Evolutionary conservation across 2,113 vertebrate genomes (phyloP), one percentile per base, ranked within the genome.

Genomic region (Burhinus bistriatus): DNA sequence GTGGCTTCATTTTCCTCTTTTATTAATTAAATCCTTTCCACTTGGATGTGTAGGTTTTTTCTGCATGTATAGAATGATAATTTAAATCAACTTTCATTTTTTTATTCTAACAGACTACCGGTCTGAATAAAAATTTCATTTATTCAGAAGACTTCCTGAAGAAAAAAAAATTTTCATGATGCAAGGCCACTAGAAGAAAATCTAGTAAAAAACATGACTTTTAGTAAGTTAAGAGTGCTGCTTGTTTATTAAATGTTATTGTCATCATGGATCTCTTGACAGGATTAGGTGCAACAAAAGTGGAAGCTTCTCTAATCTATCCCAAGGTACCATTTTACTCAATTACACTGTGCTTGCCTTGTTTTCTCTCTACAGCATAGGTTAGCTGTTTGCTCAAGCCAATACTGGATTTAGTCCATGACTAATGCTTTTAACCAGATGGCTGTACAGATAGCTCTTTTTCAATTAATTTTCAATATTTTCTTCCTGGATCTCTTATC

Each of bases 361-460:
- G 23, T 40, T 91, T 85, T 78, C 47, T 55, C 89, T 69, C n/a
- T 69, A 71, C 30, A 87, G 65, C 45, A 92, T 26, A 65, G 80
- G 58, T 72, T 71, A 73, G 49, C 21, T 83, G 19, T 77, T 90
- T 62, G 23, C 55, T 57, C 29, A 82, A 72, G 57, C 52, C 79
- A 59, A 54, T 55, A 80, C 10, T 36, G n/a, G 51, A 80, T 82
- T 19, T 42, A 59, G 58, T 73, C 38, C 78, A 69, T 58, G 87
- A 87, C 61, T 75, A 94, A 95, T 79, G 51, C 27, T 83, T 94
- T 83, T 79, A 91, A 92, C 49, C 83, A 92, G 65, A 73, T 89
- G 76, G 71, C 36, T 82, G 22, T 91, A 84, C 34, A 83, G 52
- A 83, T 49, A 95, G 20, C 29, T 90, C 26, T 59, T 72, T 91